Percentiles rank a stretch among this genome's conserved stretches.
phyloP scores from a whole-genome alignment of 1,140 invertebrate species.

The Chironomus tepperi region DNA sequence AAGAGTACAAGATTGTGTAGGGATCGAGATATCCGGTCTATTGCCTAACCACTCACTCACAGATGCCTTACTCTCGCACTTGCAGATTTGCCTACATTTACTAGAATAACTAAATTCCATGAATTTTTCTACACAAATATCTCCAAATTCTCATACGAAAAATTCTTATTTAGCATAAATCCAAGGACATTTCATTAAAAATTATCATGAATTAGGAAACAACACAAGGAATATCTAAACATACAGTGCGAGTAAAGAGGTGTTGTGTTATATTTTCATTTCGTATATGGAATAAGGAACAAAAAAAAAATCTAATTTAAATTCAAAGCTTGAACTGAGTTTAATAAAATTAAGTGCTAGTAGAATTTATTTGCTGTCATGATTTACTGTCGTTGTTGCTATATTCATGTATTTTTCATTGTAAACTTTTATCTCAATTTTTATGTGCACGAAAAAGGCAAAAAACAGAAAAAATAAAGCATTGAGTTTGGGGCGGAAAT shows the following conservation, averaged over 20 bases:
- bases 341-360: conserved; percentile 20
- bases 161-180: no score
- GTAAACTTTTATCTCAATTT: conserved; percentile 2
- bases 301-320: neutral
- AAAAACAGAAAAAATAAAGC: neutral
- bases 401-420: neutral
- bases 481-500: neutral
- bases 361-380: conserved; percentile 21
- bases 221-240: neutral
- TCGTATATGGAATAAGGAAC: neutral
- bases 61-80: no score
- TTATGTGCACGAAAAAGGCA: neutral
- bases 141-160: no score
- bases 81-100: no score
- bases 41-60: no score
- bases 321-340: conserved; percentile 19
- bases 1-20: no score
- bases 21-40: no score
- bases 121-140: no score
- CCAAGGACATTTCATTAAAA: no score
- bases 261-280: no score
- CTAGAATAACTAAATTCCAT: no score
- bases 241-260: neutral
- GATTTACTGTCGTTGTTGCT: conserved; percentile 3
- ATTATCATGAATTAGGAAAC: neutral